Evolutionary conservation across 2,888 invertebrate species (phyloP).

Genomic region (Candidula unifasciata): DNA sequence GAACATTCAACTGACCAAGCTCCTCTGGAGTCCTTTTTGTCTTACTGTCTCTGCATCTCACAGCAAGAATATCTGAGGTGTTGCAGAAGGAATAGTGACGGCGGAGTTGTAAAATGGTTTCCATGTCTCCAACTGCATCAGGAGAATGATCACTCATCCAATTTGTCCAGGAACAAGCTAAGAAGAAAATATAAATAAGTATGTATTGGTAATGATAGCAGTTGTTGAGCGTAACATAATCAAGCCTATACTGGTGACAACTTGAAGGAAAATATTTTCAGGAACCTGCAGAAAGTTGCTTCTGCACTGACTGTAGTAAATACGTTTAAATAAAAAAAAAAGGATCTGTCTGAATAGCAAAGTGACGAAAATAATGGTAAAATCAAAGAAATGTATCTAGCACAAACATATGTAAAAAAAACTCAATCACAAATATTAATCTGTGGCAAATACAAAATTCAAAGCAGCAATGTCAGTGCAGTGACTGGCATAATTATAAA

Average conservation of each 20-base stretch:
- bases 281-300: too few species aligned
- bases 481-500: too few species aligned
- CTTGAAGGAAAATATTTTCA: too few species aligned
- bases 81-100: conserved; percentile 20
- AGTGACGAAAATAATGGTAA: too few species aligned
- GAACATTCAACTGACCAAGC: conserved; percentile 23
- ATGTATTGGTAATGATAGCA: neutral
- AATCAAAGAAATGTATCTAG: too few species aligned
- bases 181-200: neutral
- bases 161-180: conserved; percentile 40
- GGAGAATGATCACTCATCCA: conserved; percentile 28
- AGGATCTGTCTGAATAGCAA: too few species aligned
- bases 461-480: too few species aligned
- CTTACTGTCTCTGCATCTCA: conserved; percentile 23
- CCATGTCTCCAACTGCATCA: conserved; percentile 12
- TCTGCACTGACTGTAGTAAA: too few species aligned
- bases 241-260: neutral
- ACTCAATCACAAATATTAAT: too few species aligned
- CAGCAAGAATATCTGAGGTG: neutral
- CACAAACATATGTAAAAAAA: too few species aligned
- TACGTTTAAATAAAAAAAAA: too few species aligned
- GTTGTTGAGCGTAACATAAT: neutral
- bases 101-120: conserved; percentile 10
- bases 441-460: too few species aligned
- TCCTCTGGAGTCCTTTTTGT: conserved; percentile 36